phyloP scores from a whole-genome alignment of 2,888 invertebrate genomes.

The Sarcophaga subvicina region DNA sequence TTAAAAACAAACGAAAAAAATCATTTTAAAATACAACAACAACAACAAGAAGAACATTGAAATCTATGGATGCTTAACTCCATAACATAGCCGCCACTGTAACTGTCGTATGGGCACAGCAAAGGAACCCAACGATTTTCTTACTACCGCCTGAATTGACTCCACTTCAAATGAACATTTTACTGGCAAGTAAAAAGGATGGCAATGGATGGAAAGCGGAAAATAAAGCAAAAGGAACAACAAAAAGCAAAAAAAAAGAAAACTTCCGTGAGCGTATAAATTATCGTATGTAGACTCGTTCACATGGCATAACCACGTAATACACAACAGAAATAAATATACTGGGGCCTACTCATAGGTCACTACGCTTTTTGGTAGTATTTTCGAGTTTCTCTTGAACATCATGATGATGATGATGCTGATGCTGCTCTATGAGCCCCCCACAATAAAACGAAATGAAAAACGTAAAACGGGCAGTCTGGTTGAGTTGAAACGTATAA shows the following conservation, averaged over 20 bases:
- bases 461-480: slow-evolving; percentile 3
- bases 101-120: no score
- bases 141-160: no score
- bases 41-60: slow-evolving; percentile 41
- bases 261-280: slow-evolving; percentile 54
- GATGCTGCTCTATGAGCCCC: no score
- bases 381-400: slow-evolving; percentile 9
- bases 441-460: no score
- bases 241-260: neutral
- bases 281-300: slow-evolving; percentile 34
- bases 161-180: neutral
- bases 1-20: no score
- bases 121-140: no score
- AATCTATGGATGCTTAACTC: slow-evolving; percentile 28
- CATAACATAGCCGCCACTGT: no score
- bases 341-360: slow-evolving; percentile 43
- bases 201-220: slow-evolving; percentile 17
- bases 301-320: neutral
- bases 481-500: slow-evolving; percentile 57
- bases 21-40: no score
- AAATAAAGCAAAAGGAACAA: no score
- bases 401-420: no score
- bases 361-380: slow-evolving; percentile 21
- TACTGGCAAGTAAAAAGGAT: neutral
- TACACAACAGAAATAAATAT: neutral